Conservation (phyloP, 2,888 invertebrate species). For the Diaphora mendica region DNA sequence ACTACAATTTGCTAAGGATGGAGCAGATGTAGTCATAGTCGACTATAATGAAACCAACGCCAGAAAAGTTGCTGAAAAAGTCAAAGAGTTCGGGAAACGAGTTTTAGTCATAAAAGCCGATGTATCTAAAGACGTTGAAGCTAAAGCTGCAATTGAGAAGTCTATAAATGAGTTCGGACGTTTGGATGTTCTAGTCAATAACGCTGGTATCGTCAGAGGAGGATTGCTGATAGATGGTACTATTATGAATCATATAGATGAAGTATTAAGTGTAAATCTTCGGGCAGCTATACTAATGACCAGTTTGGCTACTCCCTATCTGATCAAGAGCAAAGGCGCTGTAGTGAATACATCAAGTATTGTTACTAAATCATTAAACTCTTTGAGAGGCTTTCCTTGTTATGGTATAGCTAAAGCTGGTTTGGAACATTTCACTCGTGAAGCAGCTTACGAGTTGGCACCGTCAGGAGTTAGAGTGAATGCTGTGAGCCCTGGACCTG, state of each 20-base stretch:
- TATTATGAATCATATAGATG: slow-evolving; percentile 50
- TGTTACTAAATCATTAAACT: neutral
- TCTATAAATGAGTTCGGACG: slow-evolving; percentile 55
- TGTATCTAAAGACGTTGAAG: slow-evolving; percentile 55
- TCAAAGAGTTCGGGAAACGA: slow-evolving; percentile 35
- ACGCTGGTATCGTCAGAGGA: slow-evolving; percentile 51
- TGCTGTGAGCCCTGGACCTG: slow-evolving; percentile 14
- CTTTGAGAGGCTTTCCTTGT: neutral
- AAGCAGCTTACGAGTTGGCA: slow-evolving; percentile 9
- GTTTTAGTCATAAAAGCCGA: slow-evolving; percentile 57
- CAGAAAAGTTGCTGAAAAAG: slow-evolving; percentile 24
- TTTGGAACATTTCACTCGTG: slow-evolving; percentile 12
- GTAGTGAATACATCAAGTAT: slow-evolving; percentile 61
- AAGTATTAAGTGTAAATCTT: slow-evolving; percentile 55
- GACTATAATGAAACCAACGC: slow-evolving; percentile 17
- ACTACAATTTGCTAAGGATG: slow-evolving; percentile 24
- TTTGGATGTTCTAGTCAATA: slow-evolving; percentile 62
- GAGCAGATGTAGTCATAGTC: slow-evolving; percentile 25
- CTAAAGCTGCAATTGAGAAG: slow-evolving; percentile 47
- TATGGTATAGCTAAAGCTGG: slow-evolving; percentile 22
- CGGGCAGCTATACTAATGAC: slow-evolving; percentile 55
- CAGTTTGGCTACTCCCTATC: slow-evolving; percentile 51
- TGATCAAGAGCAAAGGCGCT: slow-evolving; percentile 58
- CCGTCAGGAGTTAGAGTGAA: slow-evolving; percentile 17
- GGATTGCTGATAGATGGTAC: slow-evolving; percentile 40